Conservation (phyloP, 2,113 vertebrate species). For the Sapayoa aenigma region DNA sequence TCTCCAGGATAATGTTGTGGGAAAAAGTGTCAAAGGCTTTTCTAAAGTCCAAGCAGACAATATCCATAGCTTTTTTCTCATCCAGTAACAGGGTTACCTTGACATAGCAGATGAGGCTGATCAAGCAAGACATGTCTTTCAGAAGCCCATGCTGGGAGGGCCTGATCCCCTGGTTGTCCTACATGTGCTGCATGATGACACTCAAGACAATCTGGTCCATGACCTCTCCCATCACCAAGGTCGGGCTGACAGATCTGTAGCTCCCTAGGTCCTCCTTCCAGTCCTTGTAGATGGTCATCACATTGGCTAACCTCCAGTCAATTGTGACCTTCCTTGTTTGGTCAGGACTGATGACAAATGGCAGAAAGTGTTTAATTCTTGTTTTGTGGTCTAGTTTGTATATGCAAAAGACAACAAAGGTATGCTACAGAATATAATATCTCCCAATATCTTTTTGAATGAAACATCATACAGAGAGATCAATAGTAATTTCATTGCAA, state of each 20-base stretch:
- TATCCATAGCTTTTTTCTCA: background rate
- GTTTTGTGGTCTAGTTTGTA: background rate
- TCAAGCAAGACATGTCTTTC: background rate
- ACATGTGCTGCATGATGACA: no score
- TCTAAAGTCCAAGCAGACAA: background rate
- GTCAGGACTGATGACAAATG: background rate
- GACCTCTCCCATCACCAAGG: background rate
- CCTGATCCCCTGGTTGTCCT: background rate
- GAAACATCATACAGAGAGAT: background rate
- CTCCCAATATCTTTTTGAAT: background rate
- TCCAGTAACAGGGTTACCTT: background rate
- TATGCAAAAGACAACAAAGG: background rate
- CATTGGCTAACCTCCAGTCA: background rate
- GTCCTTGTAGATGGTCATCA: background rate
- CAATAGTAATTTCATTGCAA: background rate
- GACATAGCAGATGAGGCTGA: background rate
- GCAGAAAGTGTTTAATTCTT: background rate
- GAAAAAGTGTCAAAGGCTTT: background rate
- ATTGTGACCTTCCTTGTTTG: background rate
- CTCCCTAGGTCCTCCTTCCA: background rate
- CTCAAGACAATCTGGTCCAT: no score
- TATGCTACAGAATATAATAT: background rate
- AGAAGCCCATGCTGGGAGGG: background rate
- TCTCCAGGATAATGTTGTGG: background rate
- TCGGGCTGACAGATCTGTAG: background rate